Base-by-base conservation (phyloP, 2,888 invertebrate genomes). In the Melinaea marsaeus region DNA sequence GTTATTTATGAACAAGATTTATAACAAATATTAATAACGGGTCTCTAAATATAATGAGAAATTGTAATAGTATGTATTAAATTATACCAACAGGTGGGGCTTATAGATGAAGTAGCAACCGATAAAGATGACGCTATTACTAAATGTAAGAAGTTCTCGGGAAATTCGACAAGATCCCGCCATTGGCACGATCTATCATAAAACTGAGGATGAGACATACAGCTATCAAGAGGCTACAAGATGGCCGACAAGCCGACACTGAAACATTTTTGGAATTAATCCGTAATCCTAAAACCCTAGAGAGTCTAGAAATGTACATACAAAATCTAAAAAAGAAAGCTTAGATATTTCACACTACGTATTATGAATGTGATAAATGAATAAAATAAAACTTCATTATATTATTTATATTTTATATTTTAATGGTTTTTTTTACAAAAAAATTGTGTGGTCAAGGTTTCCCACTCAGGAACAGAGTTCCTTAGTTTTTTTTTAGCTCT, bases 61-160 rank as follows among this genome's bases (percentile, higher is more conserved):
- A 37, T 37, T 34, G 35, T 22, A 46, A 22, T 33, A 13, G 13
- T 5, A 47, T 22, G 22, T 22, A 48, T n/a, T 6, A 33, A 32
- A 58, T 1, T 42, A 55, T 57, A 34, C 34, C 58, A 47, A 32
- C 77, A 91, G 90, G 90, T 95, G 47, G 95, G 96, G 1, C 84
- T 97, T 0, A 92, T 97, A 4, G 97, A 97, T 85, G 95, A 95
- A 81, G 75, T 93, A 37, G 95, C 93, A 3, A 79, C 85, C 6
- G 93, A 93, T 75, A 95, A 95, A 79, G 92, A 92, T 2, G 95
- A 95, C 57, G 93, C 93, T 0, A 77, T 96, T 7, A 84, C 83
- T 0, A 94, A 93, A 78, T 94, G 95, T 69, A 93, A 93, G 71
- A 81, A 91, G 35, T 96, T 95, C 75, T 97, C 48, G 79, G 81